Percentiles rank a stretch among this genome's conserved stretches.
Evolutionary conservation across 2,113 vertebrate genomes (phyloP).

Genomic region (Lanius ludovicianus): DNA sequence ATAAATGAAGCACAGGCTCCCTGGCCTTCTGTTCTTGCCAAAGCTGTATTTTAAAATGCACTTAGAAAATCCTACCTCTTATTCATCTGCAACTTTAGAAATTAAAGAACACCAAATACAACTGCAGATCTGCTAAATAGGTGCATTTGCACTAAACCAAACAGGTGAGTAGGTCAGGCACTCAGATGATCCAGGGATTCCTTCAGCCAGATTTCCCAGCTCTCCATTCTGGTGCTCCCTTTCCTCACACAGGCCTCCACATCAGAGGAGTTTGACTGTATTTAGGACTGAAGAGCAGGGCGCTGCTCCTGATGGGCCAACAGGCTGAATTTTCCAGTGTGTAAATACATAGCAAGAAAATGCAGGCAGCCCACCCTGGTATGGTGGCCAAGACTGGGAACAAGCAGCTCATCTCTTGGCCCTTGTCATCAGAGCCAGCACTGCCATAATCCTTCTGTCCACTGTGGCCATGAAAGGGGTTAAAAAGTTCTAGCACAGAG

Average conservation of each 20-base stretch:
- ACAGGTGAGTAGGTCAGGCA: background rate
- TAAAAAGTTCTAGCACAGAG: background rate
- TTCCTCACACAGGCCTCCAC: background rate
- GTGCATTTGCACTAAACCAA: background rate
- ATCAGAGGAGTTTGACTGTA: background rate
- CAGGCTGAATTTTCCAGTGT: background rate
- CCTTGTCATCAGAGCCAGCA: background rate
- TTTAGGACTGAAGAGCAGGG: background rate
- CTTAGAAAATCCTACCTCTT: background rate
- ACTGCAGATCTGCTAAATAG: background rate
- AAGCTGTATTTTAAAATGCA: conserved; percentile 14
- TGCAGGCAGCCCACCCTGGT: background rate
- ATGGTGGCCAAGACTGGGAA: background rate
- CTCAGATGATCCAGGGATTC: background rate
- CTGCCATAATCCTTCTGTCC: background rate
- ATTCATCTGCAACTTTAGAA: background rate
- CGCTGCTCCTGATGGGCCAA: background rate
- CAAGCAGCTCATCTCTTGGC: background rate
- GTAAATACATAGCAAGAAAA: background rate
- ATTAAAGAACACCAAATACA: background rate
- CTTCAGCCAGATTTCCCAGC: background rate
- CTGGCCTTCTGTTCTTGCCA: background rate
- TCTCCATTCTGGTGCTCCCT: background rate
- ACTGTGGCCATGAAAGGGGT: background rate
- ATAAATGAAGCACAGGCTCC: background rate